Conservation (phyloP, 2,797 vertebrate genomes). For the Sylvia borin region DNA sequence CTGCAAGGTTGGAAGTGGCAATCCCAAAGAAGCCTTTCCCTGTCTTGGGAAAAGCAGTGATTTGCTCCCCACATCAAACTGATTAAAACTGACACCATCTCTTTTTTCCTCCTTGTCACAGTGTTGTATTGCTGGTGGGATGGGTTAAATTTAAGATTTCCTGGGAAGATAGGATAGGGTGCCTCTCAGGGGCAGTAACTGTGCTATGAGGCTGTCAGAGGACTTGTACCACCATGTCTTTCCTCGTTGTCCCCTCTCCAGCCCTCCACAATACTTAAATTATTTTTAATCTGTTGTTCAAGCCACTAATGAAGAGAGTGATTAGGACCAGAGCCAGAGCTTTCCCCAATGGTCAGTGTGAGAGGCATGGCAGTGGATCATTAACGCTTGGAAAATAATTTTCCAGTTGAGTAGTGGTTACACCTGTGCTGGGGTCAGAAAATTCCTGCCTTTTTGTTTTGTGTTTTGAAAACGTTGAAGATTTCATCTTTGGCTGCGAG, state of each 20-base stretch:
- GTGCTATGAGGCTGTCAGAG: accelerated
- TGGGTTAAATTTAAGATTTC: not conserved
- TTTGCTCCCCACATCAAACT: not conserved
- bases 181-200: not conserved
- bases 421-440: not conserved
- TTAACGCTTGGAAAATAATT: not conserved
- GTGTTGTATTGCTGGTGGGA: not conserved
- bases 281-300: not conserved
- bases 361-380: not conserved
- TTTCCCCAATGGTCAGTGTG: not conserved
- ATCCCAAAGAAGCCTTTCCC: not conserved
- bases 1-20: not conserved
- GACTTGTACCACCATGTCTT: not conserved
- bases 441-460: not conserved
- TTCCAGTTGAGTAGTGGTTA: not conserved
- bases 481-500: not conserved
- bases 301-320: not conserved
- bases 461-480: not conserved
- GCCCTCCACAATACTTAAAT: not conserved
- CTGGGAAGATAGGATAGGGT: not conserved
- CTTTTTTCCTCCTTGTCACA: not conserved
- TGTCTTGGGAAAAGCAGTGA: not conserved
- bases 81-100: not conserved
- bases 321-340: not conserved
- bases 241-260: not conserved